phyloP scores from a whole-genome alignment of 2,113 vertebrate genomes.

The Pterocles burchelli region DNA sequence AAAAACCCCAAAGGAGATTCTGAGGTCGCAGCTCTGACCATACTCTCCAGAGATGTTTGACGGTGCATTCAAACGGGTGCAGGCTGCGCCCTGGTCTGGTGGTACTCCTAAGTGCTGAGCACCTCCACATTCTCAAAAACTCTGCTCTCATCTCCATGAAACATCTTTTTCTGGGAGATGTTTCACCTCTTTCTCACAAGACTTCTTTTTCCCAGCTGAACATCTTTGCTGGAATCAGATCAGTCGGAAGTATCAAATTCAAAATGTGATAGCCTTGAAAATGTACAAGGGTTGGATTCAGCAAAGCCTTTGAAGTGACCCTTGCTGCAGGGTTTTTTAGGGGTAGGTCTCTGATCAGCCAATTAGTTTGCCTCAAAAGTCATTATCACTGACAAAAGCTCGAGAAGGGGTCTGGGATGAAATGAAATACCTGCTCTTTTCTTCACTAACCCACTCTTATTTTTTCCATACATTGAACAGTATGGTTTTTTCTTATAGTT shows the following conservation, averaged over 20 bases:
- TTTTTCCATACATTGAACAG: not conserved
- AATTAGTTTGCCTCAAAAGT: not conserved
- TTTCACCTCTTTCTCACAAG: not conserved
- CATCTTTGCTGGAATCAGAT: not conserved
- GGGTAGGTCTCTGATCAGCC: not conserved
- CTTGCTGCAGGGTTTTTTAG: not conserved
- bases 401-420: not conserved
- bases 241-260: not conserved
- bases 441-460: not conserved
- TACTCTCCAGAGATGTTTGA: not conserved
- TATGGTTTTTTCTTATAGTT: not conserved
- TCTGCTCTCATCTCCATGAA: not conserved
- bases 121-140: not conserved
- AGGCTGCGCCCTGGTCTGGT: not conserved
- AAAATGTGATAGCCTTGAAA: not conserved
- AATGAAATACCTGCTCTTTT: not conserved
- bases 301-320: not conserved
- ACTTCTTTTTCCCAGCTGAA: not conserved
- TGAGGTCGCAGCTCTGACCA: not conserved
- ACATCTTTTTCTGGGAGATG: not conserved
- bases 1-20: not conserved
- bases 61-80: not conserved
- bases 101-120: not conserved
- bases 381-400: not conserved
- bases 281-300: not conserved